Conservation (phyloP, 2,113 vertebrate genomes). For the Artemisiospiza belli region DNA sequence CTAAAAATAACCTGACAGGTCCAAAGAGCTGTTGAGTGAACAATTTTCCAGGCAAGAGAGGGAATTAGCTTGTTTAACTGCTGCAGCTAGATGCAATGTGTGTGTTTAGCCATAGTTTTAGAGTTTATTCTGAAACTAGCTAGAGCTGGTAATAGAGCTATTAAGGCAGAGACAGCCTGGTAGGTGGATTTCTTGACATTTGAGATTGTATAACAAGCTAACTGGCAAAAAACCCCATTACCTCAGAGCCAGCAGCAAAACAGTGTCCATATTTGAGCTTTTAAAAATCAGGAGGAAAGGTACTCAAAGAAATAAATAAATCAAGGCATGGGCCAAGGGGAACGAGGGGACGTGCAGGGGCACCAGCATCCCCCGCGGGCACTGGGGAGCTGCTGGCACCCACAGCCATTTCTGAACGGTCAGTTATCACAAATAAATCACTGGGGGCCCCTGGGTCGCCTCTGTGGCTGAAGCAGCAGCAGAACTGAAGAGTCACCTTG, state of each 20-base stretch:
- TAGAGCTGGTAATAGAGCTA: background rate
- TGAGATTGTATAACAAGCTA: background rate
- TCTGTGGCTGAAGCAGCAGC: background rate
- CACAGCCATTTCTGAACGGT: accelerated
- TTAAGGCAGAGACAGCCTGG: background rate
- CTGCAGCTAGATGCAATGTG: background rate
- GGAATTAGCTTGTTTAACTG: background rate
- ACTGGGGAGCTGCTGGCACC: background rate
- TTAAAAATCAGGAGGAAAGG: background rate
- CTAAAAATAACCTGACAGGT: conserved; percentile 40
- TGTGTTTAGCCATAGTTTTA: background rate
- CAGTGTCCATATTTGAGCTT: accelerated
- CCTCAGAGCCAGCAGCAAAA: background rate
- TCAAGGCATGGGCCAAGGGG: accelerated
- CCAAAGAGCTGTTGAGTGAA: background rate
- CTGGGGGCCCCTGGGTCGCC: background rate
- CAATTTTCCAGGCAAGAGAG: background rate
- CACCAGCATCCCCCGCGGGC: accelerated
- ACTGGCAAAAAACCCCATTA: background rate
- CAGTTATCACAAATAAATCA: background rate
- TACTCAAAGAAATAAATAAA: background rate
- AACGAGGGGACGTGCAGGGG: background rate
- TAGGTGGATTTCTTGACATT: background rate
- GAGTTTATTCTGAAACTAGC: background rate
- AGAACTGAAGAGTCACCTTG: background rate